Percentiles rank a stretch among this genome's conserved stretches.
phyloP scores from a whole-genome alignment of 2,888 invertebrate genomes.

The Conistra vaccinii region DNA sequence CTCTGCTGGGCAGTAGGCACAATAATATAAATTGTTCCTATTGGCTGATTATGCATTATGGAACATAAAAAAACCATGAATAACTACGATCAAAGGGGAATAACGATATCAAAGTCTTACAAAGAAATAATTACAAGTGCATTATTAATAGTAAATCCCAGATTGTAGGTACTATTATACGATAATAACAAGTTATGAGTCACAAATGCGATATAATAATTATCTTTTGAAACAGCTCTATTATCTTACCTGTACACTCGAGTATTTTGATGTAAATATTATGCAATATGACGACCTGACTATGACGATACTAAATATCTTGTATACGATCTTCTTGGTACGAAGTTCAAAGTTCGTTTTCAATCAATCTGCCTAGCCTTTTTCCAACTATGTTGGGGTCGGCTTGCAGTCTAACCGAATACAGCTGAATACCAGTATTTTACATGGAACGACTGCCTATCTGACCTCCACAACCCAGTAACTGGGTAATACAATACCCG shows the following conservation, averaged over 20 bases:
- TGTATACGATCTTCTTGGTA: no score
- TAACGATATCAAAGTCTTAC: background rate
- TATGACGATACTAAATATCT: background rate
- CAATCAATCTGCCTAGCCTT: no score
- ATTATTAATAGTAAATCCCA: conserved; percentile 24
- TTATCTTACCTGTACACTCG: background rate
- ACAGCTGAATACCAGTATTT: no score
- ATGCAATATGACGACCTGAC: conserved; percentile 12
- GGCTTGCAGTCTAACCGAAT: no score
- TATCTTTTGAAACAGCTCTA: conserved; percentile 12
- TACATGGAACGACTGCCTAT: no score
- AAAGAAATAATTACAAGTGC: conserved; percentile 9
- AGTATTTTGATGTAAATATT: conserved; percentile 25
- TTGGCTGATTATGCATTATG: no score
- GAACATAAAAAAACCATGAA: background rate
- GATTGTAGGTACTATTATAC: background rate
- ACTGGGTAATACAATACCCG: no score
- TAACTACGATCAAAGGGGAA: background rate
- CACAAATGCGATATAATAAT: conserved; percentile 10
- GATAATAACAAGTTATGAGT: conserved; percentile 5
- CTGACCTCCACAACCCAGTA: no score
- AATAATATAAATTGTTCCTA: no score
- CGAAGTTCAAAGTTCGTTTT: conserved; percentile 2
- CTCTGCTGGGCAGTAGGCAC: no score
- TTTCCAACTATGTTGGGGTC: no score